Evolutionary conservation across 2,888 invertebrate genomes (phyloP).

Genomic region (Amphipoea oculea): DNA sequence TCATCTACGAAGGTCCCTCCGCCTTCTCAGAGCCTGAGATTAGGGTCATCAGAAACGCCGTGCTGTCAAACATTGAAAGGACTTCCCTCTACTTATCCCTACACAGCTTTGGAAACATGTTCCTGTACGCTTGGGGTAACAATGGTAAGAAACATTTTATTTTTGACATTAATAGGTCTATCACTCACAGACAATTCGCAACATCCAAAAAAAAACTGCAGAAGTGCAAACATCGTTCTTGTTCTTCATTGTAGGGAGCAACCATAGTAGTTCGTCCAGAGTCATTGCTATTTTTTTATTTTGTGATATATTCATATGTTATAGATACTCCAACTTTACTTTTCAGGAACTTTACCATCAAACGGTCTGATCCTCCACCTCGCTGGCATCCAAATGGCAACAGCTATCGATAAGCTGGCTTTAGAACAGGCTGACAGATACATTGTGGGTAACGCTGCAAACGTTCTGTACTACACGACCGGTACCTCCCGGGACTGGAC

Average conservation of each 20-base stretch:
- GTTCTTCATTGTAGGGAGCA: background rate
- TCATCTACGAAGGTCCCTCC: conserved; percentile 91
- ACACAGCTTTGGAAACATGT: conserved; percentile 93
- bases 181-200: too few species aligned
- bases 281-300: background rate
- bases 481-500: conserved; percentile 94
- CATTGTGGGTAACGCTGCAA: conserved; percentile 90
- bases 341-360: conserved; percentile 85
- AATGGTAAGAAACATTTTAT: conserved; percentile 79
- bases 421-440: conserved; percentile 84
- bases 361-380: conserved; percentile 87
- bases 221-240: background rate
- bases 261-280: background rate
- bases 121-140: conserved; percentile 93
- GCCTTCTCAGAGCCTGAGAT: conserved; percentile 93
- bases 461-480: conserved; percentile 90
- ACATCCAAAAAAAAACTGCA: background rate
- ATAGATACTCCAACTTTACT: background rate
- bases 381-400: conserved; percentile 83
- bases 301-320: background rate
- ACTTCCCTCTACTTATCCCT: conserved; percentile 93
- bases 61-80: conserved; percentile 86
- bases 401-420: conserved; percentile 84
- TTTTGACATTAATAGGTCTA: background rate
- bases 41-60: conserved; percentile 89